These are phyloP conservation scores for Pocota personata DNA, from an alignment of 2,888 invertebrate genomes.

Conservation along the genomic window DNA sequence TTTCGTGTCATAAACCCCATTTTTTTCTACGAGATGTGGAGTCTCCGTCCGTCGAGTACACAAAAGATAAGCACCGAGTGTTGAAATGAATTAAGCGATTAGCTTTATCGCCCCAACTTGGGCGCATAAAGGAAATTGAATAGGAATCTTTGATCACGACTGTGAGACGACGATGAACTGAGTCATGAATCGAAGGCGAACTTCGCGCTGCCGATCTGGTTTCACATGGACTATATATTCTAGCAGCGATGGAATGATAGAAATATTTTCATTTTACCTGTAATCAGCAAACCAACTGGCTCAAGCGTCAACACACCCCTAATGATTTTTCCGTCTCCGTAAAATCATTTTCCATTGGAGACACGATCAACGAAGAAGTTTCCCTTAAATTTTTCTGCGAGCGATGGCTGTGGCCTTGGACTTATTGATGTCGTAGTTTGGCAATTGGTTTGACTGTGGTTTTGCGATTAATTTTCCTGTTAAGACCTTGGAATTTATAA, in stretches of 20 bases:
- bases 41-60: slow-evolving; percentile 2
- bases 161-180: background rate
- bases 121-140: slow-evolving; percentile 19
- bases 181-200: background rate
- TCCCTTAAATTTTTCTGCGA: background rate
- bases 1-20: slow-evolving; percentile 32
- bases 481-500: slow-evolving; percentile 54
- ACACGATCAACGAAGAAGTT: slow-evolving; percentile 8
- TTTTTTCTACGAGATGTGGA: background rate
- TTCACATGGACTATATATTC: background rate
- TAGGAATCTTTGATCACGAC: slow-evolving; percentile 8
- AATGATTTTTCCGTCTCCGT: slow-evolving; percentile 69
- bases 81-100: slow-evolving; percentile 36
- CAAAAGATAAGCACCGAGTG: slow-evolving; percentile 32
- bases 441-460: background rate
- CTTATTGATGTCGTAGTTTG: slow-evolving; percentile 6
- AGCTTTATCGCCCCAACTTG: slow-evolving; percentile 51
- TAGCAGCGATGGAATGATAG: background rate
- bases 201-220: background rate
- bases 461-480: slow-evolving; percentile 23
- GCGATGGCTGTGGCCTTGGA: background rate
- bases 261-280: slow-evolving; percentile 46
- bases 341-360: slow-evolving; percentile 62
- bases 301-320: slow-evolving; percentile 67
- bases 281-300: slow-evolving; percentile 70